Base-by-base conservation (phyloP, 2,888 invertebrate species). In the Cephalotes varians region DNA sequence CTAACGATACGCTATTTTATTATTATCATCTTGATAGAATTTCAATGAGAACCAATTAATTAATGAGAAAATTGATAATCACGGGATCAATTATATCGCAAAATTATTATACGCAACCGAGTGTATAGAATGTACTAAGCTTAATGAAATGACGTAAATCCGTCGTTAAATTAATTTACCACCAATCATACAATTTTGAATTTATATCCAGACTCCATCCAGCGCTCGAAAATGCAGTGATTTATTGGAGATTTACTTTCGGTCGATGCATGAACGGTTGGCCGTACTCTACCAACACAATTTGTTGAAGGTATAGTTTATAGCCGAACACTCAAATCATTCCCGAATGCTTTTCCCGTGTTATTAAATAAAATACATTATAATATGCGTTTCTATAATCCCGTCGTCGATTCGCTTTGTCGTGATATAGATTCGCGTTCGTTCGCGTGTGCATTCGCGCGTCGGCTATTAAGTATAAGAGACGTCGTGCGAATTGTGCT, bases 61-160 rank as follows among this genome's bases (percentile, higher is more conserved):
- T 79, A 79, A 79, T 79, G 77, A 79, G 77, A 79, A 79, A 79
- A 79, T 79, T 79, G 69, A 79, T 79, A 79, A 79, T 79, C 77
- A 69, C 44, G 77, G 77, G 77, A 69, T 79, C 77, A 79, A 79
- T 79, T 79, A 79, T 79, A 79, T 79, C 69, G 77, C 77, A 34
- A 79, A 79, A 79, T 79, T 79, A 79, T 79, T 79, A 79, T 79
- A 77, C 44, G 69, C 56, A 69, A 56, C 56, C 69, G 77, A 79
- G 67, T 79, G 34, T 79, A 79, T 79, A 79, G 77, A 79, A 56
- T 79, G 77, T 69, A 79, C 69, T 69, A 79, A 79, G 77, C 77
- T 79, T 79, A 79, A 79, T 79, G 77, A 79, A 79, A 79, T 79
- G 77, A 79, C 77, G 69, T 79, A 79, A 79, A 79, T 79, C 77